A percentile compares a stretch with the other conserved stretches of the same genome.
phyloP scores from a whole-genome alignment of 2,113 vertebrate genomes.

The Poecile atricapillus region DNA sequence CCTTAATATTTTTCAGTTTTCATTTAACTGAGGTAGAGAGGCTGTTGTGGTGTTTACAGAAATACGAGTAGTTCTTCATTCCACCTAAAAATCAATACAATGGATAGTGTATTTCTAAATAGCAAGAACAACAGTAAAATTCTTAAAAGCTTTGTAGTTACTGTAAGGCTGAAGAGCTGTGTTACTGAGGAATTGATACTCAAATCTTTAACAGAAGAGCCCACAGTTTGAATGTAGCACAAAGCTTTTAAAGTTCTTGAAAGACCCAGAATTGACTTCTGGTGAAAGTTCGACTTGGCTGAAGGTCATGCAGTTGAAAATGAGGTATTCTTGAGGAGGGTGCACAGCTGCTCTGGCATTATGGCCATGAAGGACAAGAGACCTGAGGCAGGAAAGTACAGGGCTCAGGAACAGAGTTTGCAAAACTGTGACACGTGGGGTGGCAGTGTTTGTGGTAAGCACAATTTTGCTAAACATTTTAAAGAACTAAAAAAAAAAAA shows the following conservation, averaged over 20 bases:
- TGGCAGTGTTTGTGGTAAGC: not conserved
- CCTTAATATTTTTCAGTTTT: not conserved
- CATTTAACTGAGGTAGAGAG: not conserved
- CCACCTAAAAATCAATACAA: not conserved
- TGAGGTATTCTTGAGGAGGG: not conserved
- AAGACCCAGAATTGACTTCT: constrained; percentile 3
- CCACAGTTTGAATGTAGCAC: not conserved
- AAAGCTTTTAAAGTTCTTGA: constrained; percentile 5
- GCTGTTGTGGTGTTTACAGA: not conserved
- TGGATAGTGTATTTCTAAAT: not conserved
- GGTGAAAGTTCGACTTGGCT: not conserved
- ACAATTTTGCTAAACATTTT: not conserved
- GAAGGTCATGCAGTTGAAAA: not conserved
- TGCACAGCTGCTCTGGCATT: not conserved
- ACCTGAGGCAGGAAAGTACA: not conserved
- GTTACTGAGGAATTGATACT: not conserved
- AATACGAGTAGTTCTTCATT: not conserved
- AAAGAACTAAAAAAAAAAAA: not conserved
- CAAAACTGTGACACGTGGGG: not conserved
- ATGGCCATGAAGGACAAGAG: not conserved
- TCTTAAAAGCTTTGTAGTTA: not conserved
- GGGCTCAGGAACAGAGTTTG: not conserved
- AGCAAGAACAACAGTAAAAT: not conserved
- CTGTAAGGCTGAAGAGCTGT: not conserved
- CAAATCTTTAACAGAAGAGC: not conserved